Base-by-base conservation (phyloP, 2,888 invertebrate species). In the Dasysyrphus albostriatus region DNA sequence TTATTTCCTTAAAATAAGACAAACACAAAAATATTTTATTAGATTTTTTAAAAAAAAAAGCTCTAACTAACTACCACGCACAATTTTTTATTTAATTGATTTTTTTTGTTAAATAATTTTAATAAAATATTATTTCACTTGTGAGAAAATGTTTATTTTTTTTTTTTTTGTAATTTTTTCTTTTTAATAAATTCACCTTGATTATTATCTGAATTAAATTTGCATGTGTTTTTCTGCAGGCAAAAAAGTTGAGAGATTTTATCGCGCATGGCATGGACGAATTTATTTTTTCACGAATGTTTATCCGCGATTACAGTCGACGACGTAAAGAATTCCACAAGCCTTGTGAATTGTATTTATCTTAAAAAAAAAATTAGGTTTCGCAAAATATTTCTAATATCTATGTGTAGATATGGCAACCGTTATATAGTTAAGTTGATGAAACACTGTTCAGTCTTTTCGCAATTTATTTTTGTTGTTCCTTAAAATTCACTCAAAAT, bases 231-330 rank as follows among this genome's bases (percentile, higher is more conserved):
- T 90, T 92, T 92, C 91, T 92, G 93, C 91, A 92, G 92, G 91
- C 92, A 92, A 92, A 92, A 92, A 90, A 93, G 90, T 91, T 92
- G 92, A 89, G 91, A 91, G 90, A 93, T 91, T 93, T 93, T 93
- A 92, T 93, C 93, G 92, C 93, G 93, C 93, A 93, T 93, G 93
- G 93, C 93, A 93, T 93, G 93, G 92, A 92, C 92, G 91, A 90
- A 90, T 92, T 90, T 90, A 89, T 89, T 90, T 90, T 90, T 90
- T 90, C 90, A 90, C 89, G 90, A 90, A 91, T 91, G 90, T 91
- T 91, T 91, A 90, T 91, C 90, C 91, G 91, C 90, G 90, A 87
- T 87, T 83, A 69, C 89, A 88, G 88, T 88, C 89, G 87, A 77
- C 89, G 88, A 78, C 90, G 89, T 77, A 90, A 89, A 89, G 89